Conservation (phyloP, 1,140 invertebrate genomes). For the Lysiphlebus fabarum region DNA sequence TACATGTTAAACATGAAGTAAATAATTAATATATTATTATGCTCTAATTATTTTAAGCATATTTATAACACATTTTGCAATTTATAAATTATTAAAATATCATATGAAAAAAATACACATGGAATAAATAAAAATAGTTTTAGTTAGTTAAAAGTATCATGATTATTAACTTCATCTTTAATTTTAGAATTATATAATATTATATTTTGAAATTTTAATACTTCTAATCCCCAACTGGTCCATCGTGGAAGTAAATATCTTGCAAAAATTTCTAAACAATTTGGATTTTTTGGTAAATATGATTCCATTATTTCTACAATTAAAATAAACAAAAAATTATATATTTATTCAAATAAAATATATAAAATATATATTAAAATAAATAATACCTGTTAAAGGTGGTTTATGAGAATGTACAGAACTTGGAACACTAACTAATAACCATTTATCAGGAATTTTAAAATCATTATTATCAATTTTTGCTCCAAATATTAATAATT, state of each 20-base stretch:
- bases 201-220: slow-evolving; percentile 73
- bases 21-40: no score
- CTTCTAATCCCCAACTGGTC: slow-evolving; percentile 82
- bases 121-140: no score
- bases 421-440: slow-evolving; percentile 84
- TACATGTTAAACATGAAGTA: no score
- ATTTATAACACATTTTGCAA: no score
- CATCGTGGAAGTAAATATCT: slow-evolving; percentile 80
- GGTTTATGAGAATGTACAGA: slow-evolving; percentile 91
- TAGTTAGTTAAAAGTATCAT: no score
- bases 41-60: no score
- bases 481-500: slow-evolving; percentile 68
- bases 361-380: slow-evolving; percentile 12
- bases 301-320: slow-evolving; percentile 62
- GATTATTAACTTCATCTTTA: no score
- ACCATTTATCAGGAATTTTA: slow-evolving; percentile 56
- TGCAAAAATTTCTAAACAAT: slow-evolving; percentile 85
- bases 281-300: slow-evolving; percentile 60
- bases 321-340: slow-evolving; percentile 11
- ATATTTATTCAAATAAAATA: slow-evolving; percentile 16
- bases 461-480: slow-evolving; percentile 32
- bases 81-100: no score
- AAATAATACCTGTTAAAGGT: slow-evolving; percentile 59
- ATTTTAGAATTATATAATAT: slow-evolving; percentile 29
- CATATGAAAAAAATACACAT: no score